A percentile compares a stretch with the other conserved stretches of the same genome.
Evolutionary conservation across 2,888 invertebrate genomes (phyloP).

Genomic region (Nephrotoma guestfalica): DNA sequence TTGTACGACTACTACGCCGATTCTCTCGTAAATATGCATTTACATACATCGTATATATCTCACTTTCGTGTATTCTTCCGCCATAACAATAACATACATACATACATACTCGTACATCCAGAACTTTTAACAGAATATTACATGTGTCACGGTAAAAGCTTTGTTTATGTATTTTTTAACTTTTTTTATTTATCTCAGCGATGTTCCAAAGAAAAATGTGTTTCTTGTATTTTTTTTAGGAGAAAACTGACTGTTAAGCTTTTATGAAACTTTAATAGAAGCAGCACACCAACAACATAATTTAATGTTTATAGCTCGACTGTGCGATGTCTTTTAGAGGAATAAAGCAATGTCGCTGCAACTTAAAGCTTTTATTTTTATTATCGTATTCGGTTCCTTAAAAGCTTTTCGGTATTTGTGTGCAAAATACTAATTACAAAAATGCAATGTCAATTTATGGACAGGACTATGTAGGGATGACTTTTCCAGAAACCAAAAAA

Average conservation of each 20-base stretch:
- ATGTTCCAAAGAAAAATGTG: not conserved
- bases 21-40: not conserved
- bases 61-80: not conserved
- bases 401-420: too few relatives aligned
- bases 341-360: too few relatives aligned
- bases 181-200: not conserved
- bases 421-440: too few relatives aligned
- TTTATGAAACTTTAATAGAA: not conserved
- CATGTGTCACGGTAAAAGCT: not conserved
- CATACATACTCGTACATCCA: not conserved
- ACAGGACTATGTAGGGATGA: too few relatives aligned
- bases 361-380: too few relatives aligned
- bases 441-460: too few relatives aligned
- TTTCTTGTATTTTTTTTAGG: not conserved
- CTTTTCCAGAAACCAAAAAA: too few relatives aligned
- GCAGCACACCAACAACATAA: not conserved
- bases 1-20: not conserved
- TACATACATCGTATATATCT: not conserved
- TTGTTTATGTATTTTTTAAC: not conserved
- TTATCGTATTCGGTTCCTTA: too few relatives aligned
- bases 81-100: not conserved
- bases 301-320: too few relatives aligned
- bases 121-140: not conserved
- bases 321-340: too few relatives aligned
- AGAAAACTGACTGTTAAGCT: not conserved